Percentiles rank a stretch among this genome's conserved stretches.
Evolutionary conservation across 2,113 vertebrate genomes (phyloP).

Genomic region (Tretioscincus oriximinensis): DNA sequence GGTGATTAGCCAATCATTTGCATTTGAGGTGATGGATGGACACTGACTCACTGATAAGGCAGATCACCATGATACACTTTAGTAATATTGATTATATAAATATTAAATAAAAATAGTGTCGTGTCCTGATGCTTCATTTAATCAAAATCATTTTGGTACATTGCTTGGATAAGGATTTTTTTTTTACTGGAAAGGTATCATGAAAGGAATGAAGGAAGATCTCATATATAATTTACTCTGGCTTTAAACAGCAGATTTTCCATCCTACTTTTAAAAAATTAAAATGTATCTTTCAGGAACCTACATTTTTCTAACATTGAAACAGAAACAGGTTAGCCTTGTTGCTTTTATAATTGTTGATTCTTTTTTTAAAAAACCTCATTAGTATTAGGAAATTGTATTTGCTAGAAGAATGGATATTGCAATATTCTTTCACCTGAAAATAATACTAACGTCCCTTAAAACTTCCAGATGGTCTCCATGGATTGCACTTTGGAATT

Average conservation of each 20-base stretch:
- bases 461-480: slow-evolving; percentile 25
- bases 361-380: slow-evolving; percentile 10
- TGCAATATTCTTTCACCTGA: slow-evolving; percentile 22
- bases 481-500: slow-evolving; percentile 32
- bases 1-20: too few relatives aligned
- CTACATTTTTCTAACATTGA: not conserved
- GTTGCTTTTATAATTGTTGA: slow-evolving; percentile 1
- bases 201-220: not conserved
- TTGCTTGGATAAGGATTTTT: not conserved
- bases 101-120: too few relatives aligned
- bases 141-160: not conserved
- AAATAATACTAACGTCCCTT: slow-evolving; percentile 26
- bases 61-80: too few relatives aligned
- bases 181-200: not conserved
- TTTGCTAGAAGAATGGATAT: not conserved
- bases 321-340: too few relatives aligned
- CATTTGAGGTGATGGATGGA: too few relatives aligned
- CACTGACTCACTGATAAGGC: too few relatives aligned
- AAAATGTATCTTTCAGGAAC: not conserved
- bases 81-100: too few relatives aligned
- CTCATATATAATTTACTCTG: not conserved
- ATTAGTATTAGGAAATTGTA: slow-evolving; percentile 16
- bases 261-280: not conserved
- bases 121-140: not conserved
- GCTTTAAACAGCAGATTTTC: not conserved